Base-by-base conservation (phyloP, 2,113 vertebrate genomes). In the Indri indri region DNA sequence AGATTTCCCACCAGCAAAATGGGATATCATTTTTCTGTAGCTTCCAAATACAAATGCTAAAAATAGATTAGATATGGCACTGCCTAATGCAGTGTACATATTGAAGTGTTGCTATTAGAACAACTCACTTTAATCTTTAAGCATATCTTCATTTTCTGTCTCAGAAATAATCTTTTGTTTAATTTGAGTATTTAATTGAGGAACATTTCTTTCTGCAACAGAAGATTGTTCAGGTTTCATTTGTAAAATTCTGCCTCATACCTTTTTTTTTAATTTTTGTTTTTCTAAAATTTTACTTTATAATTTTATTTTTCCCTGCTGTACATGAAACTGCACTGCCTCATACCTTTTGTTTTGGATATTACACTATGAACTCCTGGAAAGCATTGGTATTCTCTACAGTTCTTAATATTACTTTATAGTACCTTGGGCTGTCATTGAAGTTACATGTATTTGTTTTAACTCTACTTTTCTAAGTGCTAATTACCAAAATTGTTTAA, bases 151-250 rank as follows among this genome's bases (percentile, higher is more conserved):
- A 20, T 86, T 73, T 88, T 90, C 34, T n/a, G 40, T 76, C 8
- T 91, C 79, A 95, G 68, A 93, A 86, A 90, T 81, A 66, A 57
- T 90, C 12, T 85, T 70, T 70, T 86, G 34, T 68, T 96, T 73
- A 70, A 66, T 89, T 84, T 71, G 13, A 65, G 13, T 92, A 85
- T 50, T 82, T 90, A 93, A 77, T 47, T 12, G 54, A 74, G 50
- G 66, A 90, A 73, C 20, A 25, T 96, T 91, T 90, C 76, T 81
- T 79, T 65, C 82, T 88, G 37, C 27, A 87, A 30, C 12, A 88
- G 4, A 42, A 73, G 20, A 65, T 61, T 32, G 59, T 74, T 76
- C 11, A 77, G 18, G 52, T 93, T 95, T 97, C 32, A 57, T 88
- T 30, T 96, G 23, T 96, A 89, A 92, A 83, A 82, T 91, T 82